Evolutionary conservation across 2,797 vertebrate species (phyloP), one percentile per base, ranked within the genome.

Genomic region (Acanthis flammea): DNA sequence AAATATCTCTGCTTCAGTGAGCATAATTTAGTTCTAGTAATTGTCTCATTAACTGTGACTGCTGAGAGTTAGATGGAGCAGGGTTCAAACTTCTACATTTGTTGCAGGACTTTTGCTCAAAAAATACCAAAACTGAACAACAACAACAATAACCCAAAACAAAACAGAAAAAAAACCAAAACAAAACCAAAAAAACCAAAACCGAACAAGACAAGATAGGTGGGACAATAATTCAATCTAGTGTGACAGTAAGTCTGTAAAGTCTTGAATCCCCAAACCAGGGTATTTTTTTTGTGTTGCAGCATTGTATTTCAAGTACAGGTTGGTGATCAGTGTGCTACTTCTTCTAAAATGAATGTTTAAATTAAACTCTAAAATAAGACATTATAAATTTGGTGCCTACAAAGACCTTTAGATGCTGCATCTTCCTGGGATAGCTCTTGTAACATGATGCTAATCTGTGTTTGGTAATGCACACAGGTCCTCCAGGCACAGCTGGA

Each of bases 401-500:
- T 86, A n/a, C 19, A 63, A 66, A 45, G 31, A 37, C n/a, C 30
- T 92, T 74, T 35, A 62, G 48, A 33, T 47, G 19, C 37, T 48
- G 19, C 24, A 2, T 57, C 5, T 31, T 85, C n/a, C 31, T 61
- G 51, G 41, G 41, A 25, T 8, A 62, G 28, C 35, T 77, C 48
- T 63, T 73, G 28, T 65, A 41, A 63, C 23, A 7, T 17, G n/a
- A 53, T 63, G 62, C 70, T 96, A 89, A 97, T 47, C 45, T 67
- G 9, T 51, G 25, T 76, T 68, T 57, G 51, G 12, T 61, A 63
- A 65, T 71, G 37, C 91, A 58, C n/a, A 12, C 96, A 99, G 99
- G 99, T 99, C 81, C 98, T 99, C 11, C 99, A 99, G 91, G 97
- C 98, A 31, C 99, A 99, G 97, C 97, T 99, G 96, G 99, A 99